phyloP scores from a whole-genome alignment of 2,113 vertebrate genomes.

The Geococcyx californianus region DNA sequence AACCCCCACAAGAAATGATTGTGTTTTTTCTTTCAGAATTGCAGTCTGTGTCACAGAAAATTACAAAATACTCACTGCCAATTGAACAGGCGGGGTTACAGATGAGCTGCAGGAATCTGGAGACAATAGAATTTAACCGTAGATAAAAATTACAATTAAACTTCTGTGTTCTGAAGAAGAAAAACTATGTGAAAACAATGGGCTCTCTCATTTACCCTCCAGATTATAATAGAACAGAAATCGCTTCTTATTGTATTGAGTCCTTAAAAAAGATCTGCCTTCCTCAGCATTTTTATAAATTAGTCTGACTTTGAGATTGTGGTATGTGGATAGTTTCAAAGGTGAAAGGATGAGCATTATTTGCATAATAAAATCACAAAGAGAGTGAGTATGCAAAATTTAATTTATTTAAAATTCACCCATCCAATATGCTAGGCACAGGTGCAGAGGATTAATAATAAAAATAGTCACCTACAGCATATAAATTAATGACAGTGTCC shows the following conservation, averaged over 20 bases:
- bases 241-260: slow-evolving; percentile 33
- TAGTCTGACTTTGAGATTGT: slow-evolving; percentile 52
- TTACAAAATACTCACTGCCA: background rate
- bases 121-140: background rate
- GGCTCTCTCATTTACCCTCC: background rate
- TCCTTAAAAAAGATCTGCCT: slow-evolving; percentile 31
- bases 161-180: background rate
- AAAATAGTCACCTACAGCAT: slow-evolving; percentile 35
- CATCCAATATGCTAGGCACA: slow-evolving; percentile 38
- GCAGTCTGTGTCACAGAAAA: background rate
- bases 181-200: background rate
- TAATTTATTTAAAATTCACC: slow-evolving; percentile 71
- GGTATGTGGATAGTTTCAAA: slow-evolving; percentile 48
- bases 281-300: slow-evolving; percentile 58
- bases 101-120: slow-evolving; percentile 1
- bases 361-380: slow-evolving; percentile 73
- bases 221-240: slow-evolving; percentile 20
- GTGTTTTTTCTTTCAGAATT: slow-evolving; percentile 3
- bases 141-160: slow-evolving; percentile 27
- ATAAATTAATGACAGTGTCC: slow-evolving; percentile 28
- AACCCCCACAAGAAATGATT: background rate
- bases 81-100: background rate
- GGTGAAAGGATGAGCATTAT: slow-evolving; percentile 63
- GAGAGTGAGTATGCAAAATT: slow-evolving; percentile 55
- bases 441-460: slow-evolving; percentile 48